Conservation (phyloP, 1,140 invertebrate species). For the Euura saliciscinereae region DNA sequence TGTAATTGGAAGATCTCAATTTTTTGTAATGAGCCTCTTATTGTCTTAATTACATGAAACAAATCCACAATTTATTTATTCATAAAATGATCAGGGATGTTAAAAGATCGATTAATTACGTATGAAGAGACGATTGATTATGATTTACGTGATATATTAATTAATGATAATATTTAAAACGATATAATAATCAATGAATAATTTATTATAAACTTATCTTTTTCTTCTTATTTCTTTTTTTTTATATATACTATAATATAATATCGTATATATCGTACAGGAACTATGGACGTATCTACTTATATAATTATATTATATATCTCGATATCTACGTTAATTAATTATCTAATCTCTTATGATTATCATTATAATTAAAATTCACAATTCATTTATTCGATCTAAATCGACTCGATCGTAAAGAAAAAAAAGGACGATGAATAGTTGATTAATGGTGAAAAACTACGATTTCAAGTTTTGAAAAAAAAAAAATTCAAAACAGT, state of each 20-base stretch:
- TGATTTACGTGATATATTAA: constrained; percentile 23
- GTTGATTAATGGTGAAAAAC: background rate
- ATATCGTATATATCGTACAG: constrained; percentile 33
- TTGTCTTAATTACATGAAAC: no score
- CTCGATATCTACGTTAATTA: no score
- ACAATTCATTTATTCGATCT: background rate
- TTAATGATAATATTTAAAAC: constrained; percentile 35
- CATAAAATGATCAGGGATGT: no score
- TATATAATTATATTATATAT: background rate
- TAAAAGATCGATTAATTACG: background rate
- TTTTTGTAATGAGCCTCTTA: no score
- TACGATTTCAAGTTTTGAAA: background rate
- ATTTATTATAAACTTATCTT: no score
- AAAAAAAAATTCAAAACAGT: background rate
- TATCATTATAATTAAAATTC: background rate
- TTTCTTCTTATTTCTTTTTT: no score
- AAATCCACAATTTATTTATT: no score
- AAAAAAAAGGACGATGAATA: background rate
- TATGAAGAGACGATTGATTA: background rate
- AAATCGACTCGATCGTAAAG: no score
- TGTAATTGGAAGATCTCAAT: no score
- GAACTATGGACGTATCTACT: constrained; percentile 42
- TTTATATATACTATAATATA: no score
- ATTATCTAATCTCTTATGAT: no score
- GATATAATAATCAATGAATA: no score